Percentiles rank a stretch among this genome's conserved stretches.
phyloP scores from a whole-genome alignment of 2,888 invertebrate species.

The Pegoplata infirma region DNA sequence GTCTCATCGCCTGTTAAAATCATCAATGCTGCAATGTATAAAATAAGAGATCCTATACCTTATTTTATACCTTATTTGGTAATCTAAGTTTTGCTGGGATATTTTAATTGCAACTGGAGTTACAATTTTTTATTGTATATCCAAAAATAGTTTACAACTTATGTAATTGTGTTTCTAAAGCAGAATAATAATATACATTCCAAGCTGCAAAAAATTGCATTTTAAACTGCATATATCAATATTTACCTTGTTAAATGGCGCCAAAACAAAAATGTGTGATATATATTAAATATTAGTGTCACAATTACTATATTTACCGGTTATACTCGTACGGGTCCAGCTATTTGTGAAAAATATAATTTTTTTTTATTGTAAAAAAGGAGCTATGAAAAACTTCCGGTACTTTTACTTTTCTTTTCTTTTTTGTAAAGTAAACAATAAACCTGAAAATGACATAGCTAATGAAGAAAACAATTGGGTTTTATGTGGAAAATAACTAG shows the following conservation, averaged over 20 bases:
- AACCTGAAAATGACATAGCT: conserved; percentile 7
- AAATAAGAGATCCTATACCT: no score
- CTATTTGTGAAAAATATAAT: conserved; percentile 17
- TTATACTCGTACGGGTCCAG: not conserved
- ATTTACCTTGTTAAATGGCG: conserved; percentile 42
- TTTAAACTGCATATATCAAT: not conserved
- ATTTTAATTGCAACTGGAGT: no score
- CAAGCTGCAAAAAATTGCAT: no score
- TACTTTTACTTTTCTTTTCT: conserved; percentile 57
- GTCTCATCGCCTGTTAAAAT: no score
- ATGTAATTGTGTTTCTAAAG: no score
- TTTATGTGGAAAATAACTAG: not conserved
- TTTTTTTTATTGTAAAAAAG: not conserved
- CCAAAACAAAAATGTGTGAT: conserved; percentile 26
- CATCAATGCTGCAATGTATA: no score
- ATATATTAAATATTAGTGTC: not conserved
- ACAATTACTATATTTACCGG: conserved; percentile 19
- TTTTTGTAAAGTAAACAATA: conserved; percentile 21
- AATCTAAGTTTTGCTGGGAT: no score
- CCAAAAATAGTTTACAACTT: no score
- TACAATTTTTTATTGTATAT: no score
- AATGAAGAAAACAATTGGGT: not conserved
- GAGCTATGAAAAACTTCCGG: conserved; percentile 47
- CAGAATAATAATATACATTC: no score
- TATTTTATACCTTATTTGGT: no score